Evolutionary conservation across 2,113 vertebrate species (phyloP).

Genomic region (Eleginops maclovinus): DNA sequence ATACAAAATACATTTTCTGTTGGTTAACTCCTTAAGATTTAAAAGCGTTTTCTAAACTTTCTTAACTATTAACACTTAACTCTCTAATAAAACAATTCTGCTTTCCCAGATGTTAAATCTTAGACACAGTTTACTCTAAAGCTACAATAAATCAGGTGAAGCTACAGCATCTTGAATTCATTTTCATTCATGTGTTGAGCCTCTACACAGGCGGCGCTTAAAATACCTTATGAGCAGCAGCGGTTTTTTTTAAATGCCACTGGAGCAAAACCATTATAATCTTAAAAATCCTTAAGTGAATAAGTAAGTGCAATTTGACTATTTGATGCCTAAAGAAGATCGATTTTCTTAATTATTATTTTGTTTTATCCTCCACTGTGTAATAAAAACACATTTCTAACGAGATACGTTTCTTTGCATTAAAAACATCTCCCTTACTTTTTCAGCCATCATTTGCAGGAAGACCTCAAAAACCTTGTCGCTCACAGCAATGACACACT

Average conservation of each 20-base stretch:
- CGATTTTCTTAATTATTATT: no score
- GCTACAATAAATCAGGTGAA: background rate
- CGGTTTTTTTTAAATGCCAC: no score
- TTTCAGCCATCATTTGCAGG: constrained; percentile 98
- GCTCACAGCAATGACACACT: constrained; percentile 96
- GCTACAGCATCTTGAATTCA: background rate
- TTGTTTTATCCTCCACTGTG: background rate
- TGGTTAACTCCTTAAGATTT: no score
- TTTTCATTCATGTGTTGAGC: background rate
- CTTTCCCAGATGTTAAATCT: background rate
- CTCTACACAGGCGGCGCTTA: background rate
- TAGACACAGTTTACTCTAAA: background rate
- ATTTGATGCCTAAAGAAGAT: background rate
- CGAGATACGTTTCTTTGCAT: background rate
- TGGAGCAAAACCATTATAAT: no score
- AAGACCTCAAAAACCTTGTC: constrained; percentile 99
- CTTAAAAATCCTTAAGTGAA: background rate
- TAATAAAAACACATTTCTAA: background rate
- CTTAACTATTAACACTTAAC: background rate
- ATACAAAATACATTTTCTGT: no score
- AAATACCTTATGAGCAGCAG: background rate
- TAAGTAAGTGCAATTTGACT: background rate
- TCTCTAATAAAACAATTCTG: background rate
- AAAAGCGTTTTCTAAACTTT: background rate
- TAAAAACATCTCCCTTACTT: constrained; percentile 82